Conservation (phyloP, 2,797 vertebrate genomes). For the Microcaecilia unicolor region DNA sequence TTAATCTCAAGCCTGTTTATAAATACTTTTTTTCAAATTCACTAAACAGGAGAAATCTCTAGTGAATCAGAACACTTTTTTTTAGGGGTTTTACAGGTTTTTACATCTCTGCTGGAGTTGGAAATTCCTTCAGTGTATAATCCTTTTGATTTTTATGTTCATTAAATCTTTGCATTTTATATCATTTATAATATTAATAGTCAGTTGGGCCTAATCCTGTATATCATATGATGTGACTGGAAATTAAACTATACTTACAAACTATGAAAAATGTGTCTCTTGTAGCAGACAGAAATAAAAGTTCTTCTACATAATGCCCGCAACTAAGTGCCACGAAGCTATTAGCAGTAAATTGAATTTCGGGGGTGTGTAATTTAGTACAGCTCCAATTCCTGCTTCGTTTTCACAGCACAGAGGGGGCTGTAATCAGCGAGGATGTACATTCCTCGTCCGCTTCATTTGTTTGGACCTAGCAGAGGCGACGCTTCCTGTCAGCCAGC, state of each 20-base stretch:
- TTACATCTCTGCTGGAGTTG: constrained; percentile 8
- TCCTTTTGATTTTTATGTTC: too few relatives aligned
- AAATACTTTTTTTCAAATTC: too few relatives aligned
- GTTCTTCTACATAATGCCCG: constrained; percentile 40
- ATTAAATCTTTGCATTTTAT: constrained; percentile 12
- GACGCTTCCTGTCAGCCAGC: constrained; percentile 45
- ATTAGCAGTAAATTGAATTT: constrained; percentile 48
- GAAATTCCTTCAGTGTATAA: background rate
- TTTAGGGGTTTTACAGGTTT: background rate
- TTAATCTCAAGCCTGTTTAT: too few relatives aligned
- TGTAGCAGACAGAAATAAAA: constrained; percentile 37
- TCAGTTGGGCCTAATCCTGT: constrained; percentile 17
- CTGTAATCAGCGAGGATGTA: constrained; percentile 42
- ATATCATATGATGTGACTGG: constrained; percentile 15
- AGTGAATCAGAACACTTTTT: too few relatives aligned
- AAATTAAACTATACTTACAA: constrained; percentile 28
- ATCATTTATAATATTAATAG: constrained; percentile 22
- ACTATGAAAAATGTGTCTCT: constrained; percentile 23
- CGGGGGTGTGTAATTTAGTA: constrained; percentile 48
- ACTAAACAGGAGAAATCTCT: too few relatives aligned
- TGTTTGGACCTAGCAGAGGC: constrained; percentile 46
- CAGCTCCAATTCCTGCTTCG: constrained; percentile 45
- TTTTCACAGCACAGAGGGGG: constrained; percentile 37
- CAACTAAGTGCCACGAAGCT: constrained; percentile 42
- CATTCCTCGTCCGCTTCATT: constrained; percentile 57